Percentiles rank a stretch among this genome's conserved stretches.
Conservation (phyloP, 1,140 invertebrate species). For the Drosophila parabipectinata region DNA sequence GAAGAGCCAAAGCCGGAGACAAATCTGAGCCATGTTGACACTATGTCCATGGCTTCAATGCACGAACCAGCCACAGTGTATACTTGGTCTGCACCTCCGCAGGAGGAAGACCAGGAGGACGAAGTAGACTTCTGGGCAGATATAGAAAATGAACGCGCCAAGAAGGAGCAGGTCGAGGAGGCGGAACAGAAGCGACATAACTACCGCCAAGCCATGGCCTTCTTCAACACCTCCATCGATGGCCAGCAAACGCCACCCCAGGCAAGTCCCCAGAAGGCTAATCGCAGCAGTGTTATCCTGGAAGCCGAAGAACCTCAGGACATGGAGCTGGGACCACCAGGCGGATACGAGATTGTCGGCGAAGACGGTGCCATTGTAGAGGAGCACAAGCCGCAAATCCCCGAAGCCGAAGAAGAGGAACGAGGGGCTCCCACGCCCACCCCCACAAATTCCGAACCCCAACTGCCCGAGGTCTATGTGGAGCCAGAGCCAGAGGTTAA, state of each 20-base stretch:
- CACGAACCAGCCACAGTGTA: conserved; percentile 70
- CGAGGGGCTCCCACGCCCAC: conserved; percentile 54
- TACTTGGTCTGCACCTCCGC: conserved; percentile 43
- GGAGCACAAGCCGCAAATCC: conserved; percentile 19
- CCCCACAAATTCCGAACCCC: conserved; percentile 46
- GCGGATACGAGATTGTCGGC: conserved; percentile 54
- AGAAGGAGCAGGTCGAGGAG: conserved; percentile 57
- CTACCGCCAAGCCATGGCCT: conserved; percentile 79
- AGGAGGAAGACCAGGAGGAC: conserved; percentile 11
- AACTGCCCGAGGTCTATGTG: conserved; percentile 64
- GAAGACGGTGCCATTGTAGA: conserved; percentile 52
- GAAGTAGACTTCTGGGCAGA: conserved; percentile 69
- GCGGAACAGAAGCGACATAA: conserved; percentile 73
- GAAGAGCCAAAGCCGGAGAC: conserved; percentile 5
- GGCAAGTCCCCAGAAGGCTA: conserved; percentile 2
- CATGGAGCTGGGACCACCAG: conserved; percentile 53
- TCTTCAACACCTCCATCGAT: conserved; percentile 79
- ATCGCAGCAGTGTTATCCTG: conserved; percentile 49
- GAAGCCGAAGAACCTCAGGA: conserved; percentile 45
- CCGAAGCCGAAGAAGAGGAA: conserved; percentile 50
- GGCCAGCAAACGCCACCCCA: conserved; percentile 63
- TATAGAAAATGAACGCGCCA: conserved; percentile 59
- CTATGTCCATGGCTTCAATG: conserved; percentile 72
- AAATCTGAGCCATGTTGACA: conserved; percentile 53
- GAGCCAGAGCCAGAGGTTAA: conserved; percentile 47